A percentile compares a stretch with the other conserved stretches of the same genome.
These are phyloP conservation scores for Drosophila pectinifera DNA, from an alignment of 1,140 invertebrate genomes.

Conservation along the genomic window DNA sequence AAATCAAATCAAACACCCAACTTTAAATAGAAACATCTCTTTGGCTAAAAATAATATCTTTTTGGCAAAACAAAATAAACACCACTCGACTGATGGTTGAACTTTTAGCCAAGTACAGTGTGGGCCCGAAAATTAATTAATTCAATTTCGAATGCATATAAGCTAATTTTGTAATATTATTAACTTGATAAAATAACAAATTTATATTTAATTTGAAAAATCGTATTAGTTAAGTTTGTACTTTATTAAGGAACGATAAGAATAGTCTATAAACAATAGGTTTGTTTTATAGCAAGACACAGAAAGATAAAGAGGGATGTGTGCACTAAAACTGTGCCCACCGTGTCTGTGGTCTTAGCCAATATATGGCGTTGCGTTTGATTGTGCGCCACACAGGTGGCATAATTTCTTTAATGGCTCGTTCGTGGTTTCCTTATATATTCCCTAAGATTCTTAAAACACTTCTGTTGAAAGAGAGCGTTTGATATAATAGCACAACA, in stretches of 20 bases:
- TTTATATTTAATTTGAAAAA: background rate
- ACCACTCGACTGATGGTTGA: slow-evolving; percentile 30
- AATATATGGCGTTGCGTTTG: background rate
- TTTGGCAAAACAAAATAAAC: slow-evolving; percentile 14
- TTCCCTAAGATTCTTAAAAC: too few relatives aligned
- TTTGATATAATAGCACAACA: too few relatives aligned
- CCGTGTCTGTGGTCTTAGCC: background rate
- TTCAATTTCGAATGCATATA: background rate
- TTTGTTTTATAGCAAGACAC: too few relatives aligned
- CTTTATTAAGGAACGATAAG: background rate
- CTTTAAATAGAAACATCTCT: slow-evolving; percentile 58
- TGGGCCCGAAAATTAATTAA: background rate
- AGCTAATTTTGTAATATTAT: background rate
- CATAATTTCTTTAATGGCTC: slow-evolving; percentile 1
- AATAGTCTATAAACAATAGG: background rate
- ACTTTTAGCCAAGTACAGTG: slow-evolving; percentile 17
- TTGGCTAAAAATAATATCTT: slow-evolving; percentile 54
- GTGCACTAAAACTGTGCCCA: background rate
- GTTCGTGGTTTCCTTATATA: too few relatives aligned
- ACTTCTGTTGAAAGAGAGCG: too few relatives aligned
- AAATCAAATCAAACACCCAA: slow-evolving; percentile 48
- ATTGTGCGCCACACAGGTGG: slow-evolving; percentile 2
- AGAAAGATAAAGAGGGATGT: background rate
- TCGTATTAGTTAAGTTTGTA: background rate
- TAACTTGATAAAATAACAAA: background rate